Conservation (phyloP, 2,888 invertebrate species). For the Clusia tigrina region DNA sequence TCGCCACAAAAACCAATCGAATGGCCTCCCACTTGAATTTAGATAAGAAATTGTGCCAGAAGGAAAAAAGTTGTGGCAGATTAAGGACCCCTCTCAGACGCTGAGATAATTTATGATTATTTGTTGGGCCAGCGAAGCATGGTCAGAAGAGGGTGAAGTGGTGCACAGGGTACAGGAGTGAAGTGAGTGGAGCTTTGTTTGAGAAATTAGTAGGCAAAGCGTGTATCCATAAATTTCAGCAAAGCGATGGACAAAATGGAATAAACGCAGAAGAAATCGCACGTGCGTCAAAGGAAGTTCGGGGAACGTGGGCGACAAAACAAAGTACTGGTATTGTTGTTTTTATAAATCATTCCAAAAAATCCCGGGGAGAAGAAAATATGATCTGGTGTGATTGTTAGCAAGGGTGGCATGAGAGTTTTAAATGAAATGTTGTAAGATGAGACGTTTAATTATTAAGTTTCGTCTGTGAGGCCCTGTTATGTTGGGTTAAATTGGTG, state of each 20-base stretch:
- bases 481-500: too few species aligned
- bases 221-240: slow-evolving; percentile 50
- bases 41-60: too few species aligned
- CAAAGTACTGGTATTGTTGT: background rate
- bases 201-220: slow-evolving; percentile 55
- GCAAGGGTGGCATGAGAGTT: too few species aligned
- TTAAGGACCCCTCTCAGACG: slow-evolving; percentile 27
- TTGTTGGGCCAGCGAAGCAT: slow-evolving; percentile 55
- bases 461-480: too few species aligned
- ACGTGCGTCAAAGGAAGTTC: slow-evolving; percentile 47
- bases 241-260: slow-evolving; percentile 20
- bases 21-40: too few species aligned
- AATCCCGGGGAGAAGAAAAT: too few species aligned
- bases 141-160: slow-evolving; percentile 40
- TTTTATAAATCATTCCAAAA: too few species aligned
- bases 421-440: too few species aligned
- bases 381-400: too few species aligned
- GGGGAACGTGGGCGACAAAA: too few species aligned
- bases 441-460: too few species aligned
- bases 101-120: slow-evolving; percentile 53
- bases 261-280: slow-evolving; percentile 38
- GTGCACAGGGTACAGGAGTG: background rate
- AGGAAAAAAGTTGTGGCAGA: too few species aligned
- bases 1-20: slow-evolving; percentile 4
- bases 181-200: background rate